Conservation (phyloP, 2,797 vertebrate species). For the Hapalemur alaotrensis region DNA sequence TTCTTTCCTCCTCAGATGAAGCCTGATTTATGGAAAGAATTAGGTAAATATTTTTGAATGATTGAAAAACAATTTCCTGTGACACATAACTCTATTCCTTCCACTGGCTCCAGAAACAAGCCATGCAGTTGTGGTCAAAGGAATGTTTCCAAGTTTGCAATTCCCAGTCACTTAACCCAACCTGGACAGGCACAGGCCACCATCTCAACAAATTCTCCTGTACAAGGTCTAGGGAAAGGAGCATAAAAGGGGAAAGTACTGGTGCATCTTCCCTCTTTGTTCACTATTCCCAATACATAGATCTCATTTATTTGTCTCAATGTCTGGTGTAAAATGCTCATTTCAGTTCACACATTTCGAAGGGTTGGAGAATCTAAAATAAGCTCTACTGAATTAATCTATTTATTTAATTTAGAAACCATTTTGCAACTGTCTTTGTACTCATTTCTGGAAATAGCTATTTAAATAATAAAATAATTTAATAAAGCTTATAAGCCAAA, state of each 20-base stretch:
- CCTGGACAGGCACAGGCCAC: not conserved
- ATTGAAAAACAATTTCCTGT: not conserved
- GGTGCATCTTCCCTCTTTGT: not conserved
- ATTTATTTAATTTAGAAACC: not conserved
- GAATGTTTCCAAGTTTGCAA: not conserved
- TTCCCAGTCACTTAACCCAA: not conserved
- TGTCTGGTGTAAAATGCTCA: not conserved
- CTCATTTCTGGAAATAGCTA: not conserved
- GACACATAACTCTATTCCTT: not conserved
- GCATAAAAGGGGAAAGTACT: too few species aligned
- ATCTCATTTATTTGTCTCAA: not conserved
- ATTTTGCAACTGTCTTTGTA: not conserved
- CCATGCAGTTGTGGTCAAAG: not conserved
- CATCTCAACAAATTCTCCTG: not conserved
- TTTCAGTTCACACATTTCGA: not conserved
- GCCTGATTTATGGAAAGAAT: not conserved
- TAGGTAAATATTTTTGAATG: not conserved
- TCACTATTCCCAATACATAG: not conserved
- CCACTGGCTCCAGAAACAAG: not conserved
- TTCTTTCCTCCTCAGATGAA: not conserved
- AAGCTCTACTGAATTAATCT: not conserved
- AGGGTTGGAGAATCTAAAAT: not conserved
- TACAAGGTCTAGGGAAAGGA: not conserved
- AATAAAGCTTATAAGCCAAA: not conserved
- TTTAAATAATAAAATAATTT: not conserved